These are phyloP conservation scores for Craterocephalus amniculus DNA, from an alignment of 2,797 vertebrate species.

Conservation along the genomic window DNA sequence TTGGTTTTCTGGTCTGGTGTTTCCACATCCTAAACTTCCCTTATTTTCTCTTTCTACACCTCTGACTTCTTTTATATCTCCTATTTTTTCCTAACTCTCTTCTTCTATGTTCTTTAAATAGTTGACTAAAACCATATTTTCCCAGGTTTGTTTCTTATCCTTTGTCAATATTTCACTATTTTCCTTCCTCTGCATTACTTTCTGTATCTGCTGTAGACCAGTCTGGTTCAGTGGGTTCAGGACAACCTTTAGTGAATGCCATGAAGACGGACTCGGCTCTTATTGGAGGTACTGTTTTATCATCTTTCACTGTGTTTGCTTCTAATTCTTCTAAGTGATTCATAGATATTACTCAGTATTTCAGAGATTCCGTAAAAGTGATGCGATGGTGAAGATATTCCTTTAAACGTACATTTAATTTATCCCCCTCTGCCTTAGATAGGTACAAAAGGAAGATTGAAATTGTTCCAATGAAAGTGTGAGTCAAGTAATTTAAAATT, in stretches of 20 bases:
- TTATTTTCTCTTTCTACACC: constrained; percentile 22
- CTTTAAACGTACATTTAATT: constrained; percentile 11
- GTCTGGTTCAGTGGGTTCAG: constrained; percentile 86
- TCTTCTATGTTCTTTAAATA: neutral
- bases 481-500: constrained; percentile 11
- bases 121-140: neutral
- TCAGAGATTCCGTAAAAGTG: constrained; percentile 1
- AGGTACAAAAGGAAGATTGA: constrained; percentile 20
- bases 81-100: neutral
- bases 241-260: constrained; percentile 87
- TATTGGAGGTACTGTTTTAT: constrained; percentile 88
- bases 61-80: neutral
- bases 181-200: neutral
- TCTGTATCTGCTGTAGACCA: constrained; percentile 83
- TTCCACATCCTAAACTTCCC: constrained; percentile 20
- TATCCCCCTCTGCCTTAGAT: neutral
- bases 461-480: constrained; percentile 12
- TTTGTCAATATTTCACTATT: neutral
- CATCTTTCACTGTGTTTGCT: constrained; percentile 14
- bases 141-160: neutral
- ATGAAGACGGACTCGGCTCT: constrained; percentile 90
- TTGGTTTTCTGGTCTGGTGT: too few relatives aligned
- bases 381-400: constrained; percentile 6
- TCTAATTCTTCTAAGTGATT: constrained; percentile 3
- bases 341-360: constrained; percentile 5